Conservation (phyloP, 2,113 vertebrate genomes). For the Irena cyanogastra region DNA sequence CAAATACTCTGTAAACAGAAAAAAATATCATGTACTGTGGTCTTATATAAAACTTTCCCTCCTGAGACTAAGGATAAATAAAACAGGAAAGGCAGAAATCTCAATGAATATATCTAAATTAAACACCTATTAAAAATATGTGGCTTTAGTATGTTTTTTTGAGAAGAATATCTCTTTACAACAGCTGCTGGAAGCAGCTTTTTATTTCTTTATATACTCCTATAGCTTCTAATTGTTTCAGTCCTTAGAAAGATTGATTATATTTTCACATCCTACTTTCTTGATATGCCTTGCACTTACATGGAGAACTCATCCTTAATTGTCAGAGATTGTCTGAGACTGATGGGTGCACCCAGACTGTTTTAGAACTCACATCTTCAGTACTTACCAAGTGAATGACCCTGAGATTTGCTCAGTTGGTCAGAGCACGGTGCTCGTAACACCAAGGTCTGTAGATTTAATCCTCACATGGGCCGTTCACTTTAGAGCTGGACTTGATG, state of each 20-base stretch:
- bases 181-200: not conserved
- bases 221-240: not conserved
- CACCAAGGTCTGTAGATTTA: not conserved
- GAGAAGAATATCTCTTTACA: not conserved
- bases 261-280: not conserved
- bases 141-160: not conserved
- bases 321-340: not conserved
- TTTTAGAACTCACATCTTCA: not conserved
- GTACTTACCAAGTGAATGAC: not conserved
- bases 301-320: not conserved
- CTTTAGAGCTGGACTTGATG: not conserved
- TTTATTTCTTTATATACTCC: not conserved
- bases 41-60: not conserved
- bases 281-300: not conserved
- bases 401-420: not conserved
- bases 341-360: not conserved
- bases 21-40: not conserved
- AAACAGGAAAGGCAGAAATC: not conserved
- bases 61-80: not conserved
- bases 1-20: not conserved
- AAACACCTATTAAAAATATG: not conserved
- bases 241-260: not conserved
- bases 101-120: not conserved
- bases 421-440: fast-evolving
- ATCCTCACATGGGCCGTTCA: fast-evolving